Evolutionary conservation across 37 sponge, comb jelly and placozoan genomes (phyloP).

Genomic region (Theonella swinhoei): DNA sequence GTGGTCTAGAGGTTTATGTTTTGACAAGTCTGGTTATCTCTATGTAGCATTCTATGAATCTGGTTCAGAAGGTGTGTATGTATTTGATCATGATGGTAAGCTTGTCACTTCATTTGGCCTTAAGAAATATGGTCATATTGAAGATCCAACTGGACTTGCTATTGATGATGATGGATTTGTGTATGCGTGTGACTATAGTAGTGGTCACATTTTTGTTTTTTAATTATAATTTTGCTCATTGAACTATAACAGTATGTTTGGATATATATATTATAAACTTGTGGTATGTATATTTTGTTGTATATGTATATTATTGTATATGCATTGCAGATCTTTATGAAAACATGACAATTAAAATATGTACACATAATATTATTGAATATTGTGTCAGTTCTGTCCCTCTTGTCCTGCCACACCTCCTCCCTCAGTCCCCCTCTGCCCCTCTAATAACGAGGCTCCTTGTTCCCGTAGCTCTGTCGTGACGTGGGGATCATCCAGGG

Average conservation of each 20-base stretch:
- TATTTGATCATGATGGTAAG: neutral
- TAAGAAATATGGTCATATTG: neutral
- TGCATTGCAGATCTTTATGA: neutral
- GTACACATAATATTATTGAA: too few relatives aligned
- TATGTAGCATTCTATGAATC: neutral
- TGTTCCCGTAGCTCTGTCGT: conserved; percentile 23
- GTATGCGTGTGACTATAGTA: conserved; percentile 18
- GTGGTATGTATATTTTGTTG: too few relatives aligned
- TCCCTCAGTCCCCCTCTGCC: neutral
- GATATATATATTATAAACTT: too few relatives aligned
- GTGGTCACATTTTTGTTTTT: neutral
- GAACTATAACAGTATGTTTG: neutral
- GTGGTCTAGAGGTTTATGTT: neutral
- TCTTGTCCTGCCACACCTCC: neutral
- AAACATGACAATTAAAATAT: too few relatives aligned
- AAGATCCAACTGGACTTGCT: neutral
- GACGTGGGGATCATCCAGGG: conserved; percentile 41
- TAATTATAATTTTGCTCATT: too few relatives aligned
- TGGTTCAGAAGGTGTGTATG: neutral
- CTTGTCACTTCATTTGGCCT: neutral
- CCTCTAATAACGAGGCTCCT: conserved; percentile 1
- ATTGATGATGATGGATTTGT: conserved; percentile 9
- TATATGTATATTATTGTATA: too few relatives aligned
- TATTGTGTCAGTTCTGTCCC: too few relatives aligned
- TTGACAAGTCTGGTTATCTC: neutral